Evolutionary conservation across 2,113 vertebrate species (phyloP).

Genomic region (Apus apus): DNA sequence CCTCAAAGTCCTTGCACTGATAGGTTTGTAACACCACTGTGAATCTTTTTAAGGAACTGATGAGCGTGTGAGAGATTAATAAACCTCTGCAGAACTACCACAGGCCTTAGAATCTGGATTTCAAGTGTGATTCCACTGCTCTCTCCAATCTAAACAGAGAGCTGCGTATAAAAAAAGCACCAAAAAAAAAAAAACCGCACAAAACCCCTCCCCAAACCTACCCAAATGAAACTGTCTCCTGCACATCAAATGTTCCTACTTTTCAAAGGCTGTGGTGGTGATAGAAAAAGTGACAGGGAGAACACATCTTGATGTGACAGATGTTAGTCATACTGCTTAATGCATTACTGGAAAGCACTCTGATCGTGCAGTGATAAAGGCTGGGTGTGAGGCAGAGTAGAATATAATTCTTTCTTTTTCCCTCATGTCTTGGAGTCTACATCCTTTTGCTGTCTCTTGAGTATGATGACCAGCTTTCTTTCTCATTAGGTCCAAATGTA

Average conservation of each 20-base stretch:
- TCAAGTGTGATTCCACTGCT: background rate
- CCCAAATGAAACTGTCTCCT: background rate
- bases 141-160: background rate
- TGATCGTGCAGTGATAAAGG: background rate
- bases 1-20: background rate
- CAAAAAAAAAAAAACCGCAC: fast-evolving
- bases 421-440: background rate
- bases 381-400: background rate
- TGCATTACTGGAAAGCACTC: slow-evolving; percentile 11
- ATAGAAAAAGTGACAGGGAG: slow-evolving; percentile 20
- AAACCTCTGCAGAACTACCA: background rate
- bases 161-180: fast-evolving
- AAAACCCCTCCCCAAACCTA: background rate
- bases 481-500: slow-evolving; percentile 10
- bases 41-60: background rate
- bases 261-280: background rate
- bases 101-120: background rate
- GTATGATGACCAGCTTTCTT: background rate
- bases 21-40: background rate
- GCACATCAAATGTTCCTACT: slow-evolving; percentile 6
- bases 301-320: slow-evolving; percentile 46
- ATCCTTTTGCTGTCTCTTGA: background rate
- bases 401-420: background rate
- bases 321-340: slow-evolving; percentile 50
- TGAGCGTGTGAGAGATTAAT: background rate